Evolutionary conservation across 2,888 invertebrate genomes (phyloP).

Genomic region (Corbicula japonica): DNA sequence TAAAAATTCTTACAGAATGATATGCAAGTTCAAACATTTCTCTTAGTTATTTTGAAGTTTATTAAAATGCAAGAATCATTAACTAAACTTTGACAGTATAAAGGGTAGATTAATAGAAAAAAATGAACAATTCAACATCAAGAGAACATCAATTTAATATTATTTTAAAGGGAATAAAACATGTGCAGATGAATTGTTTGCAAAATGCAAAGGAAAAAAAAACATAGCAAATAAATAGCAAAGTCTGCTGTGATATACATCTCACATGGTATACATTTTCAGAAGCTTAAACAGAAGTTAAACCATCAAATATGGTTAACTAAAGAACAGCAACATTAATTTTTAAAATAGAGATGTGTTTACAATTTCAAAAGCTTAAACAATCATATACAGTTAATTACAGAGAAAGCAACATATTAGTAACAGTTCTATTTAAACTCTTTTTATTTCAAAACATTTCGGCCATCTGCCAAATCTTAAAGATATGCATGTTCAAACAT

Average conservation of each 20-base stretch:
- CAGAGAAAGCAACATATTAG: slow-evolving; percentile 1
- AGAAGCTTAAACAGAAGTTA: slow-evolving; percentile 1
- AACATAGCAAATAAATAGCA: background rate
- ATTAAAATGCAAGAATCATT: background rate
- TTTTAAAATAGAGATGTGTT: background rate
- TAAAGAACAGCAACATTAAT: background rate
- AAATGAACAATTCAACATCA: slow-evolving; percentile 2
- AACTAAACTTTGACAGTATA: slow-evolving; percentile 1
- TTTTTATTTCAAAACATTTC: no score
- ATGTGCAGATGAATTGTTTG: slow-evolving; percentile 1
- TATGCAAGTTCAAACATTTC: background rate
- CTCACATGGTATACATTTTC: background rate
- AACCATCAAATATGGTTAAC: background rate
- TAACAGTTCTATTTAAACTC: no score
- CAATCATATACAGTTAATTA: background rate
- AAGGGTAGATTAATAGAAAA: background rate
- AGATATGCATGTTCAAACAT: background rate
- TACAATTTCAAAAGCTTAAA: no score
- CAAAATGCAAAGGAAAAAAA: slow-evolving; percentile 4
- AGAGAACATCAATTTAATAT: background rate
- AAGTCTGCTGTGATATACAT: background rate
- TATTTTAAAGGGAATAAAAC: background rate
- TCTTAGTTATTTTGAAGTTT: background rate
- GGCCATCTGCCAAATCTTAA: no score
- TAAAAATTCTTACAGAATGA: no score